phyloP scores from a whole-genome alignment of 2,113 vertebrate species.

The Alligator sinensis region DNA sequence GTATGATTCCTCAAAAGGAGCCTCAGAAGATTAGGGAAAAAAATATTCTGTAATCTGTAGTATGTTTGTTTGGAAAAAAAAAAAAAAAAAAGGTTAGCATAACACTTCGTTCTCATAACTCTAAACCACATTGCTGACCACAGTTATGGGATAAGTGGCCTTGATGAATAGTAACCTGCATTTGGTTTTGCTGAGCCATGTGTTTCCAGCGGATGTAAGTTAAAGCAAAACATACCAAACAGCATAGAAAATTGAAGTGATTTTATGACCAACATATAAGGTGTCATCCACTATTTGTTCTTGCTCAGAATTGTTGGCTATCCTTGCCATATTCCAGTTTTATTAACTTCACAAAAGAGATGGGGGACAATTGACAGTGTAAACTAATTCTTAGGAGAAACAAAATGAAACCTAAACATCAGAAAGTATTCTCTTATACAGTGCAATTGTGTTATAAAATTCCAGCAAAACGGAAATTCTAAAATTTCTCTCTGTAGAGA shows the following conservation, averaged over 20 bases:
- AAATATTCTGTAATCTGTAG: accelerated
- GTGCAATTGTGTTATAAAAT: neutral
- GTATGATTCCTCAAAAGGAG: neutral
- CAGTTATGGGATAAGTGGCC: accelerated
- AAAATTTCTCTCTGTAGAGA: neutral
- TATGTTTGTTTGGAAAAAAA: neutral
- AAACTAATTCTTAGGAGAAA: neutral
- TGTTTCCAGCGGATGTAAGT: accelerated
- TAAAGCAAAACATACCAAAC: neutral
- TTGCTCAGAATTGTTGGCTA: neutral
- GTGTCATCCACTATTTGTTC: accelerated
- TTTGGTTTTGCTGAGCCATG: neutral
- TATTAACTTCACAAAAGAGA: neutral
- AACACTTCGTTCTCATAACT: accelerated
- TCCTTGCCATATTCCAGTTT: neutral
- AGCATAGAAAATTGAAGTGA: accelerated
- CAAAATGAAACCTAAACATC: neutral
- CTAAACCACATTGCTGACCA: neutral
- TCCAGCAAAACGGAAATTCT: neutral
- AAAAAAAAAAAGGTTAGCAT: neutral
- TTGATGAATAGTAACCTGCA: too few relatives aligned
- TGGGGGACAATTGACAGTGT: neutral
- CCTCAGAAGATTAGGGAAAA: neutral
- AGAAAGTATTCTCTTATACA: neutral
- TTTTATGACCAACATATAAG: neutral